These are phyloP conservation scores for Spatulosminthurus flaviceps DNA, from an alignment of 2,888 invertebrate genomes.

Conservation along the genomic window DNA sequence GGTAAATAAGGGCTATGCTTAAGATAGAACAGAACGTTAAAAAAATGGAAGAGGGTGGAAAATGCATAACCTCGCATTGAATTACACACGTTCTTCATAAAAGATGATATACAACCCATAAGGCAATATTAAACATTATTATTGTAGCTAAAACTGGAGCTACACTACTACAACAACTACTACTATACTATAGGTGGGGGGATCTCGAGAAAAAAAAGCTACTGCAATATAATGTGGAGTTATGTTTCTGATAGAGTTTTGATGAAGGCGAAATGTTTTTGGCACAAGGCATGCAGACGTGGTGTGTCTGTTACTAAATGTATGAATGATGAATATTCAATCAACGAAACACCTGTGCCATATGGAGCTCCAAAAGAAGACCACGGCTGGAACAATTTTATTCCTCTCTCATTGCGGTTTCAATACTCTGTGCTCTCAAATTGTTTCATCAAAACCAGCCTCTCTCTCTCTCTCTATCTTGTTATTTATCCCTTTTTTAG, in stretches of 20 bases:
- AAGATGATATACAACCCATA: neutral
- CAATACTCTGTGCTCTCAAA: slow-evolving; percentile 39
- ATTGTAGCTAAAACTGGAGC: neutral
- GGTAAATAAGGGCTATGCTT: too few species aligned
- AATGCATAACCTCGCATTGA: neutral
- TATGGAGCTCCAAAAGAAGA: slow-evolving; percentile 58
- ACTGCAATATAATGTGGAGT: slow-evolving; percentile 1
- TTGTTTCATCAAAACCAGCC: slow-evolving; percentile 42
- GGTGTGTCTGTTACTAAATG: slow-evolving; percentile 50
- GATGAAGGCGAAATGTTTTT: slow-evolving; percentile 37
- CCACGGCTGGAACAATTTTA: slow-evolving; percentile 56
- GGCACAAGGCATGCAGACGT: slow-evolving; percentile 47
- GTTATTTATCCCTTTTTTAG: too few species aligned
- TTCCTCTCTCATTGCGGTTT: slow-evolving; percentile 56
- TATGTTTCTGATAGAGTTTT: slow-evolving; percentile 3
- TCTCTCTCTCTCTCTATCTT: slow-evolving; percentile 13
- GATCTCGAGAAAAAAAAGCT: slow-evolving; percentile 15
- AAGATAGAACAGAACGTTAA: neutral
- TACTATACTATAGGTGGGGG: neutral
- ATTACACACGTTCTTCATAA: neutral
- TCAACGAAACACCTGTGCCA: slow-evolving; percentile 64
- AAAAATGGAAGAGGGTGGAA: neutral
- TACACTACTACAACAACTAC: too few species aligned
- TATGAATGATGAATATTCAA: slow-evolving; percentile 64
- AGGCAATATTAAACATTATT: neutral